Percentiles rank a stretch among this genome's conserved stretches.
phyloP scores from a whole-genome alignment of 2,797 vertebrate species.

The Acridotheres tristis region DNA sequence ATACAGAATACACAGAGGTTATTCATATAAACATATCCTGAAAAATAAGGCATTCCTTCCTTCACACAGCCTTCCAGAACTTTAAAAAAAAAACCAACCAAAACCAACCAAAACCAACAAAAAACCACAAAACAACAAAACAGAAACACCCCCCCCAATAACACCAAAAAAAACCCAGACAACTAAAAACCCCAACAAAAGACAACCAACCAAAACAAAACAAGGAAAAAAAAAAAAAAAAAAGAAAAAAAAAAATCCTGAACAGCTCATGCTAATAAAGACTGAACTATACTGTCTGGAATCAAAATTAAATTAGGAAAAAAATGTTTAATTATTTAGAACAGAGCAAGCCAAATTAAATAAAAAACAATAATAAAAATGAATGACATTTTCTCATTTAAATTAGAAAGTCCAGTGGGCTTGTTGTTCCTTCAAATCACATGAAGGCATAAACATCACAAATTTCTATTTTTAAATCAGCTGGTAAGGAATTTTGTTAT shows the following conservation, averaged over 20 bases:
- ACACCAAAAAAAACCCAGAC: background rate
- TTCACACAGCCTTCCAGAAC: background rate
- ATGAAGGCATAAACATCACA: background rate
- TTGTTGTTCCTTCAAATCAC: background rate
- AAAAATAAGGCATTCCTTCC: slow-evolving; percentile 49
- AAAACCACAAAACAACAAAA: background rate
- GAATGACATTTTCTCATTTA: background rate
- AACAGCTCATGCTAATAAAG: slow-evolving; percentile 10
- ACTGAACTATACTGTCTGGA: background rate
- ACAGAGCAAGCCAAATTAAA: background rate
- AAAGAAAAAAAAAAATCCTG: background rate
- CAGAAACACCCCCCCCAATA: too few relatives aligned
- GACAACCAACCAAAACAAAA: background rate
- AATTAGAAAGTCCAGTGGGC: background rate
- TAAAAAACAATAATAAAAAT: background rate
- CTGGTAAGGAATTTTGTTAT: background rate
- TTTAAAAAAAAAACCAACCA: background rate
- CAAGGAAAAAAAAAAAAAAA: background rate
- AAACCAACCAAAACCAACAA: background rate
- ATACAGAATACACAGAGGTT: slow-evolving; percentile 26
- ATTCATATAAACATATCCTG: slow-evolving; percentile 46
- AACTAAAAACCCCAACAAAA: background rate
- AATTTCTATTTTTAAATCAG: background rate
- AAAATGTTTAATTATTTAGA: background rate
- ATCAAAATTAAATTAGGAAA: background rate